A percentile compares a stretch with the other conserved stretches of the same genome.
phyloP scores from a whole-genome alignment of 2,888 invertebrate species.

The Oligia fasciuncula region DNA sequence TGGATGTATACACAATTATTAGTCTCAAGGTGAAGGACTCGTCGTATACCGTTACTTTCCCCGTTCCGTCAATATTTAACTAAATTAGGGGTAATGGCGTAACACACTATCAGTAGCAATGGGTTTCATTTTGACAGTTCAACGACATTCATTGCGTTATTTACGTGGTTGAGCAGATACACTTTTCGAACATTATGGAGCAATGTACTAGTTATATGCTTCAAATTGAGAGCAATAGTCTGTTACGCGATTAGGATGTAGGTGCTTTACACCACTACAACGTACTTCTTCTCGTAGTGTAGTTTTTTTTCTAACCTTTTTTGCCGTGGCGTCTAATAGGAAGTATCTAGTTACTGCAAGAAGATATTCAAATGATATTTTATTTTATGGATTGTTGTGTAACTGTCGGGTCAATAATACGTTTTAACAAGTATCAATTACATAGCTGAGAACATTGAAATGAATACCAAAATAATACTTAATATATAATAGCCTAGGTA shows the following conservation, averaged over 20 bases:
- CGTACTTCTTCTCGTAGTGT: background rate
- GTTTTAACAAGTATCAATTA: constrained; percentile 43
- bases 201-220: too few species aligned
- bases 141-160: too few species aligned
- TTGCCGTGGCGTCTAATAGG: constrained; percentile 14
- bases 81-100: too few species aligned
- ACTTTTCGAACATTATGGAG: too few species aligned
- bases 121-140: too few species aligned
- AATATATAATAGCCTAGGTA: background rate
- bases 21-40: constrained; percentile 71
- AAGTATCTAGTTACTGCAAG: constrained; percentile 54
- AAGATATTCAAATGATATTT: constrained; percentile 39
- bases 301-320: constrained; percentile 13
- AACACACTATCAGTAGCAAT: too few species aligned
- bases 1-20: constrained; percentile 62
- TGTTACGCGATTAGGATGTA: background rate
- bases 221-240: too few species aligned
- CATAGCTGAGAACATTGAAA: constrained; percentile 20
- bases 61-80: constrained; percentile 47
- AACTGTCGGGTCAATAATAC: constrained; percentile 23
- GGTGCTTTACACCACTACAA: constrained; percentile 42
- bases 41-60: constrained; percentile 52
- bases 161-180: too few species aligned
- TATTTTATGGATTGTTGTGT: constrained; percentile 24
- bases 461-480: background rate